Evolutionary conservation across 2,113 vertebrate genomes (phyloP).

Genomic region (Periophthalmodon schlosseri): DNA sequence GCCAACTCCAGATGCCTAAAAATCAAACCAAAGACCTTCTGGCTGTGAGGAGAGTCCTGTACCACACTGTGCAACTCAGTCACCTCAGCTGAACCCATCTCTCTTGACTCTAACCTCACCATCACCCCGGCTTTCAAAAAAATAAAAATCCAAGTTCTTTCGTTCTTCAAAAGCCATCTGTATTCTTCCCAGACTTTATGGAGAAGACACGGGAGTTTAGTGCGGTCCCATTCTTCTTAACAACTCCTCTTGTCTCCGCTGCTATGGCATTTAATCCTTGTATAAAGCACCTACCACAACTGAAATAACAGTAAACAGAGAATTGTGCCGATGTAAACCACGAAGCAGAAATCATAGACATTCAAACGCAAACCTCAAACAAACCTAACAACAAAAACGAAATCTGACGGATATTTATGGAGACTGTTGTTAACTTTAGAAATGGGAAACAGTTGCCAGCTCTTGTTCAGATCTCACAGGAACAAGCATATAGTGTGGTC

Average conservation of each 20-base stretch:
- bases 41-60: too few species aligned
- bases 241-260: neutral
- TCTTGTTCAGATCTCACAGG: neutral
- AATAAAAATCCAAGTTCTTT: neutral
- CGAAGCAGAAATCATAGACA: neutral
- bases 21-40: neutral
- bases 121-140: neutral
- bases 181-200: neutral
- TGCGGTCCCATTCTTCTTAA: slow-evolving; percentile 1
- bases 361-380: neutral
- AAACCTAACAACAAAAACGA: neutral
- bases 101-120: neutral
- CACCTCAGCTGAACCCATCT: neutral
- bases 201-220: slow-evolving; percentile 7
- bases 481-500: neutral
- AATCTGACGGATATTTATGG: neutral
- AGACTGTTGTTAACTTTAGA: neutral
- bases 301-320: slow-evolving; percentile 25
- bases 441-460: neutral
- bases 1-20: too few species aligned
- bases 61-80: neutral
- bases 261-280: slow-evolving; percentile 19
- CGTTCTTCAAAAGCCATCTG: neutral
- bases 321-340: neutral
- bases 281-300: slow-evolving; percentile 12